Conservation (phyloP, 2,797 vertebrate species). For the Poecile montanus region DNA sequence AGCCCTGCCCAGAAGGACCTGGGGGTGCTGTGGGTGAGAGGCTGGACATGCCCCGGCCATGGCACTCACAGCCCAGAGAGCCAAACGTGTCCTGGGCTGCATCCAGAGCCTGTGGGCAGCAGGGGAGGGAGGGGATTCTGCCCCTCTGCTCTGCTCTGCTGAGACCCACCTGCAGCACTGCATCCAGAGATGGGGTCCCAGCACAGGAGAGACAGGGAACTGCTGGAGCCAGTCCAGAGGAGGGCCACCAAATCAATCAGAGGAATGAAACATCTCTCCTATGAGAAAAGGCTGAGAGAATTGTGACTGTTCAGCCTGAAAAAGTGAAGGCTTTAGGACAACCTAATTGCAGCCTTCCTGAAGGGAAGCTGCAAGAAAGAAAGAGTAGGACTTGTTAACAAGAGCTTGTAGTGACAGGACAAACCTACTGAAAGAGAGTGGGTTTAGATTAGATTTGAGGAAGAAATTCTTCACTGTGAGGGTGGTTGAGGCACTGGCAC, state of each 20-base stretch:
- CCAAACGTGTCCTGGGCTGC: neutral
- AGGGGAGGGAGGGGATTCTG: neutral
- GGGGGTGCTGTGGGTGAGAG: neutral
- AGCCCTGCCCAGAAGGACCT: neutral
- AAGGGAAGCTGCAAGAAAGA: neutral
- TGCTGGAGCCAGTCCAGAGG: rapidly evolving
- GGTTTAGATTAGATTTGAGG: neutral
- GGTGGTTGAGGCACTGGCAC: neutral
- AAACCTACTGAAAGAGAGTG: neutral
- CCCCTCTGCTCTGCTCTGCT: neutral
- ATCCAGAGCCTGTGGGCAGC: neutral
- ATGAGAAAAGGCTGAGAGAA: neutral
- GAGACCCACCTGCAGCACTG: neutral
- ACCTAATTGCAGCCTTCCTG: neutral
- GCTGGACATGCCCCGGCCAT: neutral
- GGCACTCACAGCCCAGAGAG: neutral
- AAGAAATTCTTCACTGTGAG: neutral
- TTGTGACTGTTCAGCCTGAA: too few species aligned
- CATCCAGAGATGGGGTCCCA: neutral
- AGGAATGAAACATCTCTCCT: neutral
- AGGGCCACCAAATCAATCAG: neutral
- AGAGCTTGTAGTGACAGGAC: neutral
- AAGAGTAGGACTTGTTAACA: neutral
- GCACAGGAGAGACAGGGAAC: too few species aligned
- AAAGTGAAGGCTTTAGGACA: neutral